Evolutionary conservation across 2,888 invertebrate species (phyloP).

Genomic region (Acrobeloides nanus): DNA sequence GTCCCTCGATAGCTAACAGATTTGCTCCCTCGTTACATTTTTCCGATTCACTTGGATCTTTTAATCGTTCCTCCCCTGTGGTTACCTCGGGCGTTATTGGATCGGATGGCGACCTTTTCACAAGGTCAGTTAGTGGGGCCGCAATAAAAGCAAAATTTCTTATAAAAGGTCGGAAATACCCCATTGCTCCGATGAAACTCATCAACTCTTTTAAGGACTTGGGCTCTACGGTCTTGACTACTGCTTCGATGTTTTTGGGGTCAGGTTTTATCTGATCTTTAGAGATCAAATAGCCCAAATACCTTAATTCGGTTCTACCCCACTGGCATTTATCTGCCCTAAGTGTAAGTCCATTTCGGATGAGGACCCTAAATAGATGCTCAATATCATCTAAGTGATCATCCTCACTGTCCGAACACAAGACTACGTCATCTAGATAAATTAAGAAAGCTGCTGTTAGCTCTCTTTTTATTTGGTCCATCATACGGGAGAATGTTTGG

Average conservation of each 20-base stretch:
- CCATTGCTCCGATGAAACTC: constrained; percentile 7
- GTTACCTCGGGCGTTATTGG: too few species aligned
- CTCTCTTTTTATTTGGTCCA: too few species aligned
- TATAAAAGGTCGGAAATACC: constrained; percentile 7
- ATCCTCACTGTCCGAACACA: background rate
- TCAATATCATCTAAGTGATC: constrained; percentile 1
- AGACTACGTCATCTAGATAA: background rate
- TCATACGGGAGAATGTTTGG: too few species aligned
- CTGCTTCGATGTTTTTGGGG: constrained; percentile 1
- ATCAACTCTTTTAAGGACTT: constrained; percentile 8
- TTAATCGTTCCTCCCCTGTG: too few species aligned
- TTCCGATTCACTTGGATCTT: too few species aligned
- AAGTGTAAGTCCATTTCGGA: background rate
- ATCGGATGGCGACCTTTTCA: too few species aligned
- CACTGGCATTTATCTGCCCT: background rate
- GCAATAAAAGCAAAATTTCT: constrained; percentile 6
- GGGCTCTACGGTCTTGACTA: background rate
- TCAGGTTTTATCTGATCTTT: background rate
- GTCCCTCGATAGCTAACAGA: too few species aligned
- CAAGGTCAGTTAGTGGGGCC: constrained; percentile 8
- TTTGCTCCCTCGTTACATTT: too few species aligned
- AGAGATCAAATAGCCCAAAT: background rate
- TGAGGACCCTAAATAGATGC: background rate
- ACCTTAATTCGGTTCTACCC: background rate
- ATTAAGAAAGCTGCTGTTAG: too few species aligned